Evolutionary conservation across 1,140 invertebrate species (phyloP), one percentile per base, ranked within the genome.

Genomic region (Uloborus diversus): DNA sequence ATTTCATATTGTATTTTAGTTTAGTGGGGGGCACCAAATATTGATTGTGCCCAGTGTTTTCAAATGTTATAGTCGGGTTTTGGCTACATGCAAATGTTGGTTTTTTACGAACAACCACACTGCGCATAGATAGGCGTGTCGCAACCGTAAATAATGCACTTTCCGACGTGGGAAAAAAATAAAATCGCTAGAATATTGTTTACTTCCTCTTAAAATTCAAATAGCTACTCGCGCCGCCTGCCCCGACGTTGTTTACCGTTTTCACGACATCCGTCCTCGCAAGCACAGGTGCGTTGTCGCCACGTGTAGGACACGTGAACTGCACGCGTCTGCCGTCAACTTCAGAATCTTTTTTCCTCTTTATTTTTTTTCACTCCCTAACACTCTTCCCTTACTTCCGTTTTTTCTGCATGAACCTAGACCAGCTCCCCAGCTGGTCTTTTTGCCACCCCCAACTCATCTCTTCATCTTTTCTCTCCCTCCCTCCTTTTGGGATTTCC

Each of bases 351-450:
- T 23, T 27, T 65, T 42, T 25, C 11, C n/a, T 30, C 13, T 23
- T 57, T 57, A 3, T 57, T 57, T 27, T 57, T 23, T 57, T n/a
- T 11, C 53, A 27, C 13, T 17, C 27, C 27, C 14, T 25, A 20
- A n/a, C 20, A 23, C 20, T 57, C 53, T 49, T 68, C 47, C 42
- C 65, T 2, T 42, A 23, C 7, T 47, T 23, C 25, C 47, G n/a
- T 4, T 32, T 66, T 49, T 53, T 51, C 47, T 53, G 23, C 13
- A 47, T 42, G 53, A 68, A 47, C 47, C n/a, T 13, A 68, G 27
- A 11, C 33, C 23, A 3, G 33, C 42, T 51, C 47, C 33, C 65
- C 65, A 68, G 37, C 65, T 68, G 65, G 27, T 65, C 62, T 65
- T 65, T 42, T 42, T 65, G 25, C 28, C n/a, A 56, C 27, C 25